Base-by-base conservation (phyloP, 2,888 invertebrate species). In the Erpobdella octoculata region DNA sequence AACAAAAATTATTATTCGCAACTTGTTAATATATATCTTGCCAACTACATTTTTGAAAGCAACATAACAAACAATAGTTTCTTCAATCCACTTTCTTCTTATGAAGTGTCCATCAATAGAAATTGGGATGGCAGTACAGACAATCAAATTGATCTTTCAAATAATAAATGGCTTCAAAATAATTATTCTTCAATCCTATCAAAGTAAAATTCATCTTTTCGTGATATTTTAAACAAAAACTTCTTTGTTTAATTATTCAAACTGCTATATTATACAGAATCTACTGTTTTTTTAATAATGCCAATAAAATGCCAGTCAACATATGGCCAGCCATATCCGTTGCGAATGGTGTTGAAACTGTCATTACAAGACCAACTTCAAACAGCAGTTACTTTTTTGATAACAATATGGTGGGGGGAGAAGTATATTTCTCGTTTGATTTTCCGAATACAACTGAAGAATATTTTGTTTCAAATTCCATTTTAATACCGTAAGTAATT, bases 321-420 rank as follows among this genome's bases (percentile, higher is more conserved):
- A 70, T 70, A 9, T 70, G 70, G 70, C 70, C 70, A 36, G 58
- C 61, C 21, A 35, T 70, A n/a, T 37, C 21, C 35, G 59, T 62
- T 5, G n/a, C 35, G 18, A 8, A 53, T 25, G 59, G 33, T n/a
- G 36, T 9, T 28, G 59, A 70, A 37, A 37, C 61, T 9, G 8
- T 70, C 2, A n/a, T 70, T 5, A 4, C 8, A n/a, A 70, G 28
- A 35, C 61, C 70, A 5, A 31, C 18, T 28, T 33, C 36, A 25
- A n/a, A 70, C 21, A 70, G 35, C 28, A 21, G 36, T n/a, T 70
- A 48, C 21, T 71, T 71, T 67, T 62, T 48, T n/a, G n/a, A n/a
- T n/a, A n/a, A n/a, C 37, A 58, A 71, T 8, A 53, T 31, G 18
- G 59, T 41, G 1, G 70, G 70, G n/a, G 70, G 70, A 8, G 70